Evolutionary conservation across 2,113 vertebrate species (phyloP), one percentile per base, ranked within the genome.

Genomic region (Corynorhinus townsendii): DNA sequence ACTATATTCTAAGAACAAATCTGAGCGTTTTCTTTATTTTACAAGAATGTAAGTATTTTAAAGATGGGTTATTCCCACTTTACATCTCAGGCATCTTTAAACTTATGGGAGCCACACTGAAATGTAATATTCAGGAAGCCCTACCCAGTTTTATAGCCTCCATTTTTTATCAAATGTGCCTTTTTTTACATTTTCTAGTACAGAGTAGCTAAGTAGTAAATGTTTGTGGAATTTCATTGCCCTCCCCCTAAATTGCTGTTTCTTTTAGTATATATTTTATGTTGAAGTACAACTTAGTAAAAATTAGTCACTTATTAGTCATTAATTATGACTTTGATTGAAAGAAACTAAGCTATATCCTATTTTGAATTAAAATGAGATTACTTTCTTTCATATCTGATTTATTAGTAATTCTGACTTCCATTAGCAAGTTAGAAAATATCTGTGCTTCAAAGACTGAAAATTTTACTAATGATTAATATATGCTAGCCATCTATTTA

Each of bases 281-380:
- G 19, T 90, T 88, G 35, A 28, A 93, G 24, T 93, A 69, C 20
- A 89, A 14, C 40, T 95, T 91, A 66, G 40, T 81, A 76, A 69
- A 93, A 96, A 24, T 72, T 62, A 77, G 3, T 89, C 33, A 86
- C 26, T 90, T 69, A 35, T 26, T n/a, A n/a, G n/a, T n/a, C n/a
- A n/a, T 3, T 82, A 94, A 87, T 94, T 96, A 77, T 85, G 66
- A 82, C 28, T 93, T 89, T 77, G 59, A 90, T 72, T 35, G 76
- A 96, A 93, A 89, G 83, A 93, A 91, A 89, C 47, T 93, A 84
- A 96, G 91, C n/a, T 91, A 79, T 83, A 66, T 92, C 56, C 76
- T 86, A 7, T 80, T 97, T 89, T 93, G 64, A 94, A 92, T 97
- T 93, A 89, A 91, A 97, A 79, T 73, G 69, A 82, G 59, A 89